Conservation (phyloP, 2,888 invertebrate species). For the Philonicus albiceps region DNA sequence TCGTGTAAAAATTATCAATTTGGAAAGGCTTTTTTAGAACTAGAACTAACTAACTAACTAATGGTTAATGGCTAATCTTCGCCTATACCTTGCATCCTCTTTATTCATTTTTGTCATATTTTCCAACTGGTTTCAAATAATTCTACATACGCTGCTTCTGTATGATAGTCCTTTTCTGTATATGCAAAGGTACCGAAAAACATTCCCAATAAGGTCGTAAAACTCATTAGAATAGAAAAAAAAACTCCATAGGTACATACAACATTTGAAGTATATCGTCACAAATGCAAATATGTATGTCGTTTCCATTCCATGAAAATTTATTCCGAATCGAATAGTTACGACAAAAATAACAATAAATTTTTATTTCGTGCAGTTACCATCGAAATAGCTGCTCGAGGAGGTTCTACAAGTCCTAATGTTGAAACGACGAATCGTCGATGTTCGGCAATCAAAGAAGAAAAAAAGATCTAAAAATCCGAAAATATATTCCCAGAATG, state of each 20-base stretch:
- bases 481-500: neutral
- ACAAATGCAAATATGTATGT: neutral
- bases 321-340: neutral
- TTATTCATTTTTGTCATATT: too few relatives aligned
- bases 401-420: neutral
- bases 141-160: too few relatives aligned
- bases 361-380: constrained; percentile 21
- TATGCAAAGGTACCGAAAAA: neutral
- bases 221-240: too few relatives aligned
- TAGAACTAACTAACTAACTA: too few relatives aligned
- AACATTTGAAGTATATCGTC: neutral
- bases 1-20: too few relatives aligned
- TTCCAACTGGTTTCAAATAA: too few relatives aligned
- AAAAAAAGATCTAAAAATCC: neutral
- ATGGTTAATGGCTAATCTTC: too few relatives aligned
- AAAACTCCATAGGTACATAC: too few relatives aligned
- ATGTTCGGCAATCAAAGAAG: neutral
- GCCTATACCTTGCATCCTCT: too few relatives aligned
- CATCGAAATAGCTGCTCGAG: constrained; percentile 8
- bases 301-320: neutral
- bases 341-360: constrained; percentile 6
- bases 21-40: too few relatives aligned
- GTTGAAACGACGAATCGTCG: neutral
- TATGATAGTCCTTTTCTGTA: too few relatives aligned
- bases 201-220: neutral